Evolutionary conservation across 2,113 vertebrate species (phyloP).

Genomic region (Axis porcinus): DNA sequence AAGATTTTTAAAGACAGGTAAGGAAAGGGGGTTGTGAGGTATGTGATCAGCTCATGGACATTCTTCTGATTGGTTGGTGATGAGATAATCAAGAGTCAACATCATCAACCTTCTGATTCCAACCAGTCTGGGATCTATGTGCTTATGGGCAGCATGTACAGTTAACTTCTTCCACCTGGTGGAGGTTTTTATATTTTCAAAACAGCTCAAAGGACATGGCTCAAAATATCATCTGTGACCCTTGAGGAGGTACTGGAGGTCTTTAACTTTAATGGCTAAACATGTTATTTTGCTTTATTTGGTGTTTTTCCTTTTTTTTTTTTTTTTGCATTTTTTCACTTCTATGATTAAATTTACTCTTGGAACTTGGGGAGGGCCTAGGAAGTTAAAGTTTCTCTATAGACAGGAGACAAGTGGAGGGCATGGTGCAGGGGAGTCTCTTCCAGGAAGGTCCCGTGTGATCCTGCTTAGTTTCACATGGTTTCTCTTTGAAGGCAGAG

Average conservation of each 20-base stretch:
- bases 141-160: neutral
- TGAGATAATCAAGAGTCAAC: neutral
- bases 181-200: neutral
- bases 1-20: neutral
- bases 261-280: neutral
- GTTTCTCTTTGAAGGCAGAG: neutral
- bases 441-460: neutral
- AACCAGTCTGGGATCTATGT: neutral
- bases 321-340: neutral
- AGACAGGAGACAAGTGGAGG: neutral
- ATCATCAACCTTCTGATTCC: neutral
- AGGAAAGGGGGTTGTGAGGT: neutral
- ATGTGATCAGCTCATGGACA: neutral
- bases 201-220: neutral
- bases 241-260: neutral
- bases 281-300: neutral
- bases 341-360: neutral
- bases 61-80: neutral
- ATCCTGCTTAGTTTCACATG: neutral
- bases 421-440: neutral
- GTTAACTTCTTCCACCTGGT: neutral
- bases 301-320: rapidly evolving
- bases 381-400: neutral
- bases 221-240: neutral
- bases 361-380: neutral